These are phyloP conservation scores for Fratercula arctica DNA, from an alignment of 2,797 vertebrate species.

Conservation along the genomic window DNA sequence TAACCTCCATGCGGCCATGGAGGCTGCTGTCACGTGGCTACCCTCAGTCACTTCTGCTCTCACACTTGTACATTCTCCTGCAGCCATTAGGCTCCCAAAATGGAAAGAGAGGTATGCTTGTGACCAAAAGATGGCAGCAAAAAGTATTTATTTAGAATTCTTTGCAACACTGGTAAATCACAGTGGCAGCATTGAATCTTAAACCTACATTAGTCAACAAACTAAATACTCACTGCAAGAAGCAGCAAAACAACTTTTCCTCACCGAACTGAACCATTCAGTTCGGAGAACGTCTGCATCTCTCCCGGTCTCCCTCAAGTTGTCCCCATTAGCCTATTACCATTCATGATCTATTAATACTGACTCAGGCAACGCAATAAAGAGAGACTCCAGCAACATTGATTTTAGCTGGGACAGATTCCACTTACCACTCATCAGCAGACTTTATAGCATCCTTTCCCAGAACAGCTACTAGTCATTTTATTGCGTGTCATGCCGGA, in stretches of 20 bases:
- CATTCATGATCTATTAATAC: slow-evolving; percentile 69
- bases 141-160: slow-evolving; percentile 45
- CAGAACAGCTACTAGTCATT: slow-evolving; percentile 70
- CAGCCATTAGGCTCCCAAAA: slow-evolving; percentile 1
- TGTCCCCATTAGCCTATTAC: slow-evolving; percentile 60
- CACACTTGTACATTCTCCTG: slow-evolving; percentile 28
- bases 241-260: neutral
- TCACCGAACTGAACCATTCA: neutral
- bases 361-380: slow-evolving; percentile 61
- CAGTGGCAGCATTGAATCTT: neutral
- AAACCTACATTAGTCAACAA: neutral
- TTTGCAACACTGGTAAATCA: neutral
- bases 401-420: slow-evolving; percentile 68
- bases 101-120: neutral
- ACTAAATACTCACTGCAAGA: neutral
- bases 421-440: slow-evolving; percentile 70
- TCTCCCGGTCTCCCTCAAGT: neutral
- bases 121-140: slow-evolving; percentile 69
- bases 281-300: neutral
- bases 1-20: neutral
- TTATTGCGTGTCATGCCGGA: slow-evolving; percentile 64
- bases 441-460: slow-evolving; percentile 71
- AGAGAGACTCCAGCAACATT: slow-evolving; percentile 67
- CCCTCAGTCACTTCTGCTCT: neutral
- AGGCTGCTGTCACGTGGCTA: neutral